Conservation (phyloP, 2,888 invertebrate species). For the Eristalis intricaria region DNA sequence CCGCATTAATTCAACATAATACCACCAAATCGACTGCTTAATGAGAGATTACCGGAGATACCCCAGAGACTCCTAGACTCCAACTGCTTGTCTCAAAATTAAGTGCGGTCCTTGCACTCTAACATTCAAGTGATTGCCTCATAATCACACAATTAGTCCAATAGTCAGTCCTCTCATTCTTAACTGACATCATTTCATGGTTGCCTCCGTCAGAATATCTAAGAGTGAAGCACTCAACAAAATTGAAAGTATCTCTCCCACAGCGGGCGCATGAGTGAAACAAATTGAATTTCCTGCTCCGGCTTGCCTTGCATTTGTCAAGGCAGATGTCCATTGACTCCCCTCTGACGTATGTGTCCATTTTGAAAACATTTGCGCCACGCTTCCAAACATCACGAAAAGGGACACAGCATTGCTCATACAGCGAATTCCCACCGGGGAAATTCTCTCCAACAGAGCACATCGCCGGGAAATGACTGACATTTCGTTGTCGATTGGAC, state of each 20-base stretch:
- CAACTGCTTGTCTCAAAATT: no score
- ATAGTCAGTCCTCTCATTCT: not conserved
- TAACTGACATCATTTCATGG: not conserved
- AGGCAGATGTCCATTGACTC: not conserved
- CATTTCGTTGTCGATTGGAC: constrained; percentile 6
- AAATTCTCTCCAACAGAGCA: not conserved
- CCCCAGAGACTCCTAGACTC: no score
- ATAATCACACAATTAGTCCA: not conserved
- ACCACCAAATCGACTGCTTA: no score
- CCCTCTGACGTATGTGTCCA: not conserved
- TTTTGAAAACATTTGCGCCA: not conserved
- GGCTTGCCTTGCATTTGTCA: not conserved
- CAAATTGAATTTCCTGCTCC: not conserved
- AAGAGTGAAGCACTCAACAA: not conserved
- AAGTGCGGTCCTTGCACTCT: not conserved
- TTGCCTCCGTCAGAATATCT: not conserved
- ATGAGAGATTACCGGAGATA: no score
- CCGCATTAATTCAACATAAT: no score
- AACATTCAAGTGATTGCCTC: not conserved
- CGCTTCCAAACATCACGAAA: not conserved
- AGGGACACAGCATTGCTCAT: not conserved
- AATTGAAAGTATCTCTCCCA: not conserved
- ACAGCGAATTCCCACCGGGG: not conserved
- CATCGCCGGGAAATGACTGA: not conserved
- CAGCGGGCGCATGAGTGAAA: not conserved